Evolutionary conservation across 1,140 invertebrate species (phyloP).

Genomic region (Dendroctonus valens): DNA sequence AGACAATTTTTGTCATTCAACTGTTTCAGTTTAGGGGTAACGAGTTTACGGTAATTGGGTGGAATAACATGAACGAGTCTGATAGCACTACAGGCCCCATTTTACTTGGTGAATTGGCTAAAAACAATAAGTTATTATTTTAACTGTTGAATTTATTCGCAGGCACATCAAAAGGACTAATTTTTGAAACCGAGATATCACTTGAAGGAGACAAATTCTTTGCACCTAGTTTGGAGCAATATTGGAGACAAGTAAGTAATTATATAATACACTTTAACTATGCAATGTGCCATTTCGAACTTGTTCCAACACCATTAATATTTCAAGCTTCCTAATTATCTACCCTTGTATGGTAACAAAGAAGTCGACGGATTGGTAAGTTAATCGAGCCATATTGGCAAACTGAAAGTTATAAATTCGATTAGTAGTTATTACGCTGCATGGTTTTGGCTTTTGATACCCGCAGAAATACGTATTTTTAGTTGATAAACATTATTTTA

Average conservation of each 20-base stretch:
- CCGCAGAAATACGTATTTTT: too few species aligned
- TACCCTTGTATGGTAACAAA: constrained; percentile 68
- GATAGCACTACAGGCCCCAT: constrained; percentile 75
- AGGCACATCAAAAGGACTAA: constrained; percentile 87
- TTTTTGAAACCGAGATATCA: constrained; percentile 86
- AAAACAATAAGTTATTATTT: neutral
- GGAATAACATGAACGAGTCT: constrained; percentile 77
- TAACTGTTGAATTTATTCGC: neutral
- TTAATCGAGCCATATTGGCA: neutral
- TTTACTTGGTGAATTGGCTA: constrained; percentile 67
- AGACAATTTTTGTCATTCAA: constrained; percentile 8
- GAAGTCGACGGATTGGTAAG: constrained; percentile 72
- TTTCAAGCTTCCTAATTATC: constrained; percentile 70
- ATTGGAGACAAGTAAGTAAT: constrained; percentile 78
- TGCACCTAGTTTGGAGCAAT: constrained; percentile 73
- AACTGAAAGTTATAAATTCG: too few species aligned
- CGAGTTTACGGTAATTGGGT: constrained; percentile 87
- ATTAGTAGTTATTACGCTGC: too few species aligned
- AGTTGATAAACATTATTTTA: neutral
- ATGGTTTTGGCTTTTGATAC: too few species aligned
- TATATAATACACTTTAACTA: neutral
- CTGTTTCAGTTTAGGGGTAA: constrained; percentile 64
- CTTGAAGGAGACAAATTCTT: constrained; percentile 80
- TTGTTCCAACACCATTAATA: constrained; percentile 35
- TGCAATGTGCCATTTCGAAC: too few species aligned